Conservation (phyloP, 2,113 vertebrate genomes). For the Leucoraja erinaceus region DNA sequence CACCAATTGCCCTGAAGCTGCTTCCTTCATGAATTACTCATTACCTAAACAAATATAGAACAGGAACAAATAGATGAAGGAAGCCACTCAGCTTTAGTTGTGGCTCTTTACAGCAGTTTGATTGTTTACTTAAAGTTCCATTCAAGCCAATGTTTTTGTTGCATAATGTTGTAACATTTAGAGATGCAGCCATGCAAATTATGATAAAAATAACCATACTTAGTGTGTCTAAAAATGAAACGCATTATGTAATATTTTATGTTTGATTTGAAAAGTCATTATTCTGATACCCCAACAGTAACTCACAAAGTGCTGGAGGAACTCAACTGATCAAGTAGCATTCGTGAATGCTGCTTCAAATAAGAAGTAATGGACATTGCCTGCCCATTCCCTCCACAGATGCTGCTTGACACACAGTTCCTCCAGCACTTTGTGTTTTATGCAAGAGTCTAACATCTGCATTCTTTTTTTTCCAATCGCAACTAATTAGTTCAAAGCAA, state of each 20-base stretch:
- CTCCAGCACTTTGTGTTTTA: too few species aligned
- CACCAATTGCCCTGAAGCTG: background rate
- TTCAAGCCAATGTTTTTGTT: background rate
- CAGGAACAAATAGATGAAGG: background rate
- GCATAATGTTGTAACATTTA: background rate
- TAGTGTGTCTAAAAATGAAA: background rate
- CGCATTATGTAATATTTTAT: background rate
- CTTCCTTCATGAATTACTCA: background rate
- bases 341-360: too few species aligned
- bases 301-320: too few species aligned
- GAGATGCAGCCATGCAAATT: background rate
- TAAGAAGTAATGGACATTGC: too few species aligned
- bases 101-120: background rate
- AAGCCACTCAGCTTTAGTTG: background rate
- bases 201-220: background rate
- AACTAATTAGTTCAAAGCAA: background rate
- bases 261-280: background rate
- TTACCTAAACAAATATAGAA: background rate
- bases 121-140: background rate
- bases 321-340: too few species aligned
- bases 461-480: background rate
- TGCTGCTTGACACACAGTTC: too few species aligned
- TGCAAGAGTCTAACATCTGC: too few species aligned
- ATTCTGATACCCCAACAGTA: background rate
- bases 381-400: too few species aligned